Conservation (phyloP, 2,113 vertebrate species). For the Pelusios castaneus region DNA sequence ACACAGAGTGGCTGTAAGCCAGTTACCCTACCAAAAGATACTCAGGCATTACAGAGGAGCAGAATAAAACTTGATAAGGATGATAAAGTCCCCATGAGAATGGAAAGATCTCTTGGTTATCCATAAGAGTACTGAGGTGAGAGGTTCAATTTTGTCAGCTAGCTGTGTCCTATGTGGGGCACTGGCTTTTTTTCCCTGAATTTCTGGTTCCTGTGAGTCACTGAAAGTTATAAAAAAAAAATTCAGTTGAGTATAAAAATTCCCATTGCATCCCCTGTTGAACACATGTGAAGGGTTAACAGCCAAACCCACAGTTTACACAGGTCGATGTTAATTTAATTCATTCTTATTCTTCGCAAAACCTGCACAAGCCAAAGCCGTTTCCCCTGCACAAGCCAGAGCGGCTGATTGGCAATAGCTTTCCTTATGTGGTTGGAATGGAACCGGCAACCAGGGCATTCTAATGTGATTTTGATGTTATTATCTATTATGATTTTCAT, state of each 20-base stretch:
- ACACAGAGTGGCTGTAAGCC: not conserved
- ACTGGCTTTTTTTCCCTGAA: constrained; percentile 57
- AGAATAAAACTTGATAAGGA: constrained; percentile 49
- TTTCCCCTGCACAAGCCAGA: not conserved
- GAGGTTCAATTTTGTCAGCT: not conserved
- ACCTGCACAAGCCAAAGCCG: not conserved
- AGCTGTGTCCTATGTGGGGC: not conserved
- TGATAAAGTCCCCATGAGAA: constrained; percentile 48
- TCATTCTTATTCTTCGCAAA: not conserved
- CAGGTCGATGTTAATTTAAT: not conserved
- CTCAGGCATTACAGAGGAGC: constrained; percentile 15
- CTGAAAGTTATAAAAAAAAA: constrained; percentile 54
- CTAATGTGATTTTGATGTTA: not conserved
- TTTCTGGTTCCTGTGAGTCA: constrained; percentile 52
- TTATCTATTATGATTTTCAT: constrained; percentile 33
- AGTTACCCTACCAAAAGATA: constrained; percentile 31
- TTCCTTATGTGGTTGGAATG: not conserved
- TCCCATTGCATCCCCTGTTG: not conserved
- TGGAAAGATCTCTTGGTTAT: not conserved
- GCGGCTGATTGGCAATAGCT: not conserved
- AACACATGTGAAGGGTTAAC: not conserved
- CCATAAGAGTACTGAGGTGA: not conserved
- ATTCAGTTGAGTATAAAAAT: constrained; percentile 48
- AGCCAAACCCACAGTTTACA: not conserved
- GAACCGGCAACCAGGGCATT: constrained; percentile 11